Evolutionary conservation across 2,888 invertebrate species (phyloP).

Genomic region (Rhorus exstirpatorius): DNA sequence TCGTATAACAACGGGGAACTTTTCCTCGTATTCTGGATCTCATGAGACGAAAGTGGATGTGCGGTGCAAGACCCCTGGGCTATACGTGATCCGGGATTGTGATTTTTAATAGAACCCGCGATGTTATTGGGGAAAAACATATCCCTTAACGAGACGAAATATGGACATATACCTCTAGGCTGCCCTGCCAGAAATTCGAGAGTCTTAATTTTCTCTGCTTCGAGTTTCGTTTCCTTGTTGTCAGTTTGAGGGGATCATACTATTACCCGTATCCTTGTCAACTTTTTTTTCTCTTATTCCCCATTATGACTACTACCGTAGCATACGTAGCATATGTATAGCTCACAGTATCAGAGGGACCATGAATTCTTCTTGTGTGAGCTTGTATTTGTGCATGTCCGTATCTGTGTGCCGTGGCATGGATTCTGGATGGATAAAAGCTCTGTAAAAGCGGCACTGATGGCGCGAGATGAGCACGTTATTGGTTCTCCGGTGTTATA

Average conservation of each 20-base stretch:
- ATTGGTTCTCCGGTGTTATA: constrained; percentile 40
- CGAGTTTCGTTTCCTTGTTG: constrained; percentile 30
- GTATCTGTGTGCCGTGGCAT: neutral
- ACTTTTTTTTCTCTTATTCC: constrained; percentile 1
- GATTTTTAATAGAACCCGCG: constrained; percentile 7
- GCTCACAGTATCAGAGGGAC: neutral
- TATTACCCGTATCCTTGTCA: constrained; percentile 20
- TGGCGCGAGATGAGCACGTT: constrained; percentile 45
- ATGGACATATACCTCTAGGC: constrained; percentile 9
- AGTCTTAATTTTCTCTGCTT: constrained; percentile 20
- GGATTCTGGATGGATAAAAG: constrained; percentile 39
- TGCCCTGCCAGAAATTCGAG: neutral
- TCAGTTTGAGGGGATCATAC: neutral
- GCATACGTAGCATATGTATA: constrained; percentile 3
- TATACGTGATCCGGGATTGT: constrained; percentile 15
- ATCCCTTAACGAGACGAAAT: constrained; percentile 41
- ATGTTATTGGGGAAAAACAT: constrained; percentile 25
- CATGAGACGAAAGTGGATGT: neutral
- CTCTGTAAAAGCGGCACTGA: constrained; percentile 35
- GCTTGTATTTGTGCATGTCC: neutral
- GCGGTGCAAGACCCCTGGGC: constrained; percentile 1
- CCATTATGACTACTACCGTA: neutral
- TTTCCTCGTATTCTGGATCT: neutral
- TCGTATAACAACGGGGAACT: neutral
- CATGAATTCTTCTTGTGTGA: constrained; percentile 34